phyloP scores from a whole-genome alignment of 2,888 invertebrate genomes.

The Oligia fasciuncula region DNA sequence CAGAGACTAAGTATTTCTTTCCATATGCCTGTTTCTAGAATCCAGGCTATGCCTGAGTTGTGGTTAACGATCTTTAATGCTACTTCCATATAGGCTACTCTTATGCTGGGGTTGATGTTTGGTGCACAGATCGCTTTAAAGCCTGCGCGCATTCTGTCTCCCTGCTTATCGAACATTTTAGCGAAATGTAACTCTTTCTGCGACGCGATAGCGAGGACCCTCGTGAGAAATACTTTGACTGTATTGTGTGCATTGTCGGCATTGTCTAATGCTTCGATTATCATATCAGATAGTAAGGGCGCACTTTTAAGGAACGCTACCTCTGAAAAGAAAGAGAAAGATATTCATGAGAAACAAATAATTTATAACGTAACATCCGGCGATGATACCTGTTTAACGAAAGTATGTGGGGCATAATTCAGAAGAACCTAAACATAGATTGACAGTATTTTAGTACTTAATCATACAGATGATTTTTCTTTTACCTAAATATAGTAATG shows the following conservation, averaged over 20 bases:
- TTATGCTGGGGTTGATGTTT: constrained; percentile 90
- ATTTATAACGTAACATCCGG: background rate
- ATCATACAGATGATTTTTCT: background rate
- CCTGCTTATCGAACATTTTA: constrained; percentile 85
- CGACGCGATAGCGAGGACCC: constrained; percentile 91
- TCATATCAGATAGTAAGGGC: constrained; percentile 76
- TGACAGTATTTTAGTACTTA: background rate
- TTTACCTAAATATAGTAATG: background rate
- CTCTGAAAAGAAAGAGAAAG: constrained; percentile 77
- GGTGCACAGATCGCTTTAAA: constrained; percentile 77
- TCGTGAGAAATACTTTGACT: constrained; percentile 91
- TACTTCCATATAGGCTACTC: constrained; percentile 92
- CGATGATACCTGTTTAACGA: background rate
- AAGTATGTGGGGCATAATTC: background rate
- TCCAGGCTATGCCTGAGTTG: constrained; percentile 91
- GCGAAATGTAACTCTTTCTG: constrained; percentile 90
- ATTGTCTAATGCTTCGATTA: constrained; percentile 74
- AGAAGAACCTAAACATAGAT: background rate
- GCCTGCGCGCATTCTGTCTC: constrained; percentile 72
- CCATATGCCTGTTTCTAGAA: constrained; percentile 92
- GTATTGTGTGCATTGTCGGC: constrained; percentile 76
- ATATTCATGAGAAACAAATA: background rate
- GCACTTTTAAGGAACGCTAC: constrained; percentile 71
- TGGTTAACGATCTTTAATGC: constrained; percentile 91
- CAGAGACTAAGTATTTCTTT: constrained; percentile 91